phyloP scores from a whole-genome alignment of 1,140 invertebrate species.

The Propsilocerus akamusi region DNA sequence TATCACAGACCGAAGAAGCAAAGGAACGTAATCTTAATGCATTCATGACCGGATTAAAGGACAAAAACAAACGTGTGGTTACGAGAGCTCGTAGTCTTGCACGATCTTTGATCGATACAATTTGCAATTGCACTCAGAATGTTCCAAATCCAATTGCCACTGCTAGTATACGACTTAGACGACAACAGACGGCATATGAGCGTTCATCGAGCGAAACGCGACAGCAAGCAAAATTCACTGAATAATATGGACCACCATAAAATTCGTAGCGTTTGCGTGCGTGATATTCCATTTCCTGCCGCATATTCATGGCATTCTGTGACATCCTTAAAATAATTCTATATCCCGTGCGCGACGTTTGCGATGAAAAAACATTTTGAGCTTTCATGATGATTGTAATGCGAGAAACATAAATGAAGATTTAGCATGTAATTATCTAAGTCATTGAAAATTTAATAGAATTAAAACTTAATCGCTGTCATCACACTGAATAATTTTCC shows the following conservation, averaged over 20 bases:
- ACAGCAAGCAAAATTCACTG: not conserved
- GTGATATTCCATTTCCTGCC: no score
- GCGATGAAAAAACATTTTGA: no score
- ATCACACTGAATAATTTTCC: no score
- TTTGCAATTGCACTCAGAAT: not conserved
- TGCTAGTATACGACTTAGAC: not conserved
- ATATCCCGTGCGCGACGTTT: no score
- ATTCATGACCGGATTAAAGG: not conserved
- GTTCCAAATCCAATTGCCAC: not conserved
- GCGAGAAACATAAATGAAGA: no score
- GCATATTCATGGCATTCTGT: no score
- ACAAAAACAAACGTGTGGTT: not conserved
- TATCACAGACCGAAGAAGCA: not conserved
- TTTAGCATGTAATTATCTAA: no score
- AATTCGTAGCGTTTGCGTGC: no score
- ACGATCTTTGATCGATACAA: not conserved
- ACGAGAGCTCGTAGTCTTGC: not conserved
- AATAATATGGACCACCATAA: not conserved
- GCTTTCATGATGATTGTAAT: no score
- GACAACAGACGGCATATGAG: not conserved
- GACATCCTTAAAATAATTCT: no score
- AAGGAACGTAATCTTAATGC: not conserved
- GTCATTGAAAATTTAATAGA: no score
- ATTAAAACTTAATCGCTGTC: no score
- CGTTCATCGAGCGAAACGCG: not conserved